Base-by-base conservation (phyloP, 2,888 invertebrate species). In the Amaurobius ferox region DNA sequence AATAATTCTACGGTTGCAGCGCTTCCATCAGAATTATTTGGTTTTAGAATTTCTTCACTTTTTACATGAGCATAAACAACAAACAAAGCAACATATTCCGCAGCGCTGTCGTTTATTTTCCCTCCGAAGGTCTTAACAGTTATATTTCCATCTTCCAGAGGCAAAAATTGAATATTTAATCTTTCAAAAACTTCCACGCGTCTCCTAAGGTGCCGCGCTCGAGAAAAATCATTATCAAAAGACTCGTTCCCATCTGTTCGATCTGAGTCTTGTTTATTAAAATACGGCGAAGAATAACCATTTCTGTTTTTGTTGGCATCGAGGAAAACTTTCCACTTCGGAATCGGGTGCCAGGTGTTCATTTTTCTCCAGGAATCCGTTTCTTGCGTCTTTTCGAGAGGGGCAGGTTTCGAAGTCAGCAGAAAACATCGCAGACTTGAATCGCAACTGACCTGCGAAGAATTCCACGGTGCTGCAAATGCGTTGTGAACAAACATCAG, bases 311-410 rank as follows among this genome's bases (percentile, higher is more conserved):
- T 83, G 19, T 32, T 48, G n/a, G 26, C 11, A 35, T 35, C 48
- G 44, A 72, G 72, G 30, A 72, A 48, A 44, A 79, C 66, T 71
- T 40, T 79, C 66, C 64, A 64, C 48, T 71, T 72, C 35, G 64
- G 73, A 67, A 76, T 64, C 29, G 81, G 83, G 71, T 66, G 72
- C 83, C 77, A 85, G 83, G 83, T 85, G 83, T 72, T 77, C 23
- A 55, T 29, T 44, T 83, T 64, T 28, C 29, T 19, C 29, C 30
- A 23, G 23, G 62, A 16, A 71, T 48, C 23, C 16, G 28, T 77
- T 67, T 77, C 39, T 32, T 16, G 55, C 16, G 6, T 39, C 29
- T 13, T 29, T 28, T 35, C 2, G 23, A 44, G 19, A 23, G 30
- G 11, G 13, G 32, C 23, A 23, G 26, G 16, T 19, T 83, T 71